Evolutionary conservation across 1,140 invertebrate genomes (phyloP), one percentile per base, ranked within the genome.

Genomic region (Pseudobourletiella spinata): DNA sequence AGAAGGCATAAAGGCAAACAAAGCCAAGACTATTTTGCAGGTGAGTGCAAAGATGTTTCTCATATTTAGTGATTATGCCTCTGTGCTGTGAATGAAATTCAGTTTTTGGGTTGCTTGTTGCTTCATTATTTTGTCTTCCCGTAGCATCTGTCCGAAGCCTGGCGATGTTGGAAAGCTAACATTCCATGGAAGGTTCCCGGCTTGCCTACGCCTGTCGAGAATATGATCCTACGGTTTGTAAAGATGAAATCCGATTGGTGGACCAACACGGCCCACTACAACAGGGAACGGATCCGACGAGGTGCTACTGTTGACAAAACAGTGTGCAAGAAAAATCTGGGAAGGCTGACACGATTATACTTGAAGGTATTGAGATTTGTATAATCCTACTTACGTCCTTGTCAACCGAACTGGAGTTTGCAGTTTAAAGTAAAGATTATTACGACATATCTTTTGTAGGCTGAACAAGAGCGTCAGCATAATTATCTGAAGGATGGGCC

Each of bases 191-290:
- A 99, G 81, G 92, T 98, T 1, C 97, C 97, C 11, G 96, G 96
- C 3, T 77, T 99, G 8, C 97, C 97, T 0, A 99, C 92, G 48
- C 97, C 97, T 0, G 98, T 99, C 71, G 97, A 99, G 78, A 99
- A 98, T 76, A 99, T 99, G 96, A 99, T 99, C 70, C 81, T 99
- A 20, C 83, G 97, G 43, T 99, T 98, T 76, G 96, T 99, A 0
- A 99, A 99, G 76, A 98, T 98, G 86, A 99, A 99, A 75, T 96
- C 97, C 0, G 97, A 99, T 77, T 99, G 97, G 97, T 99, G 97
- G 97, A 99, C 97, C 0, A 99, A 99, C 76, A 99, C 97, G 0
- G 96, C 96, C 1, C 97, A 99, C 78, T 99, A 99, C 75, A 99
- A 99, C 78, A 82, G 97, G 25, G 97, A 99, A 77, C 81, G 97